A percentile compares a stretch with the other conserved stretches of the same genome.
phyloP scores from a whole-genome alignment of 2,888 invertebrate genomes.

The Podotricha telesiphe region DNA sequence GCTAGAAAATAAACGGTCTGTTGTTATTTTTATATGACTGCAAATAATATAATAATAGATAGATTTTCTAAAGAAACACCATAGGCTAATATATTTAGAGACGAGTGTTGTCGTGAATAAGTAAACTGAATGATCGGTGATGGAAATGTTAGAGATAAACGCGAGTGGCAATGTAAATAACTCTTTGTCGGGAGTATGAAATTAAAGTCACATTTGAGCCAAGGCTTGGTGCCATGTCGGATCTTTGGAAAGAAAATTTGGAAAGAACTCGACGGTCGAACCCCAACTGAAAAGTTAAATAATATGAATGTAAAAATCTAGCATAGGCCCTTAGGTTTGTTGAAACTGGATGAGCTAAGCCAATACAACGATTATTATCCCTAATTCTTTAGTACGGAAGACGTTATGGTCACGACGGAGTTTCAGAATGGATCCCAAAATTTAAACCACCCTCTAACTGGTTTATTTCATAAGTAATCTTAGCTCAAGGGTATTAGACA shows the following conservation, averaged over 20 bases:
- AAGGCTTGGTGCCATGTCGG: constrained; percentile 43
- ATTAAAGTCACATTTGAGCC: constrained; percentile 38
- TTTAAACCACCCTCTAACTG: constrained; percentile 34
- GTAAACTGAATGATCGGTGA: constrained; percentile 49
- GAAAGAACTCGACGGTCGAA: constrained; percentile 40
- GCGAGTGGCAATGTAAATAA: constrained; percentile 49
- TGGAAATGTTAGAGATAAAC: constrained; percentile 52
- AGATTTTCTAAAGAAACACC: constrained; percentile 80
- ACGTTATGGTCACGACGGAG: constrained; percentile 46
- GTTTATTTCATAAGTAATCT: constrained; percentile 28
- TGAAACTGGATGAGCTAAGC: constrained; percentile 69
- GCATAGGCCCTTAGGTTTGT: constrained; percentile 50
- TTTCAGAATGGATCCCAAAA: constrained; percentile 31
- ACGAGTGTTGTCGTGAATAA: constrained; percentile 49
- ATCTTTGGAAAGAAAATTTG: constrained; percentile 46
- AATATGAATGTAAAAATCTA: constrained; percentile 45
- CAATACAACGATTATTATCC: constrained; percentile 72
- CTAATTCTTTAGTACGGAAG: constrained; percentile 52
- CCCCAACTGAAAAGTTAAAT: constrained; percentile 43
- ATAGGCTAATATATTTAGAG: constrained; percentile 64
- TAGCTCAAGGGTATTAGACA: constrained; percentile 46
- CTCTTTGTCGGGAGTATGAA: constrained; percentile 44
- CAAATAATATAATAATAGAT: constrained; percentile 70
- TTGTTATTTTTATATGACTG: constrained; percentile 83
- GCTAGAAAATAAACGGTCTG: constrained; percentile 75